A percentile compares a stretch with the other conserved stretches of the same genome.
phyloP scores from a whole-genome alignment of 2,797 vertebrate genomes.

The Crenuchus spilurus region DNA sequence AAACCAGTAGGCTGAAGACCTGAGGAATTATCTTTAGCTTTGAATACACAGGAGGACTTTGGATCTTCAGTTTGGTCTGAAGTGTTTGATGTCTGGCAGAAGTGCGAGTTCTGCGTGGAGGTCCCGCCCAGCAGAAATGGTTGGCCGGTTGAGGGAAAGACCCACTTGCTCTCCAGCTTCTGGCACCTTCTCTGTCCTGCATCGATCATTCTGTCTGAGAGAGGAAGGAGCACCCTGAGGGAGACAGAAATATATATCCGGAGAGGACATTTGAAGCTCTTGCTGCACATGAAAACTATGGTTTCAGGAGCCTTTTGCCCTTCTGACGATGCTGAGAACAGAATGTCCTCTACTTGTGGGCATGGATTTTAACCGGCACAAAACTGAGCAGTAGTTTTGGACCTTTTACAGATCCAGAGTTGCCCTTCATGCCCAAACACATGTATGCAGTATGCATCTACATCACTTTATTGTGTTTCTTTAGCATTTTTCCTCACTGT shows the following conservation, averaged over 20 bases:
- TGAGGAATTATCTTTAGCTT: slow-evolving; percentile 3
- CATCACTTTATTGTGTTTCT: neutral
- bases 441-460: too few relatives aligned
- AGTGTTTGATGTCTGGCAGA: slow-evolving; percentile 30
- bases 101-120: slow-evolving; percentile 7
- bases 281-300: neutral
- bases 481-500: too few relatives aligned
- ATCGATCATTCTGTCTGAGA: slow-evolving; percentile 11
- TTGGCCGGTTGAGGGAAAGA: neutral
- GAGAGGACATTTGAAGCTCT: neutral
- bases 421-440: neutral
- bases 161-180: neutral
- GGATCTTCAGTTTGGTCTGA: slow-evolving; percentile 2
- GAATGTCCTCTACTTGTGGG: neutral
- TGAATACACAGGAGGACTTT: slow-evolving; percentile 10
- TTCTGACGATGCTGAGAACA: slow-evolving; percentile 8
- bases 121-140: neutral
- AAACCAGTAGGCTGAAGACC: neutral
- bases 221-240: neutral
- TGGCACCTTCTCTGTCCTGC: slow-evolving; percentile 6
- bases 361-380: neutral
- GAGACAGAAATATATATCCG: slow-evolving; percentile 10
- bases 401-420: neutral
- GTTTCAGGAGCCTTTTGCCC: neutral
- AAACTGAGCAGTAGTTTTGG: neutral